phyloP scores from a whole-genome alignment of 2,888 invertebrate species.

The Amphipyra berbera region DNA sequence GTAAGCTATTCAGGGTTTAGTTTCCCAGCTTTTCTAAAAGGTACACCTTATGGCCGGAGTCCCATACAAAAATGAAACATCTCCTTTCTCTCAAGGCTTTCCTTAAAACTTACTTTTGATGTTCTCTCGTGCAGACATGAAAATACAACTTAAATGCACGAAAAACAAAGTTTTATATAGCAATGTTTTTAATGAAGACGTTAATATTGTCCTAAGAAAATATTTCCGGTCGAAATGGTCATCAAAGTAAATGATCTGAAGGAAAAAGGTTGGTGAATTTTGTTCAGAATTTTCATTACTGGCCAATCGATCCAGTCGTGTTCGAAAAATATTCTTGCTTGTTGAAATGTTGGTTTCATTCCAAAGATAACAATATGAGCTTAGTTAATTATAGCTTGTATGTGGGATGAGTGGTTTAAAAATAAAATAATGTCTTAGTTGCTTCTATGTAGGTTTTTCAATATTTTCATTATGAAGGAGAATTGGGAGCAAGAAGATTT shows the following conservation, averaged over 20 bases:
- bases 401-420: too few relatives aligned
- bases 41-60: too few relatives aligned
- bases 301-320: neutral
- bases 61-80: too few relatives aligned
- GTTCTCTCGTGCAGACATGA: conserved; percentile 24
- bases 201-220: conserved; percentile 26
- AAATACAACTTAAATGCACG: conserved; percentile 61
- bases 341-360: too few relatives aligned
- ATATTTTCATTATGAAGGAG: too few relatives aligned
- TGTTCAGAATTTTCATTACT: neutral
- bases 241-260: conserved; percentile 19
- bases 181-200: conserved; percentile 19
- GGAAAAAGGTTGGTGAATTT: conserved; percentile 6
- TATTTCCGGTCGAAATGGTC: conserved; percentile 9
- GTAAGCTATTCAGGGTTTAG: too few relatives aligned
- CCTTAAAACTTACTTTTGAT: conserved; percentile 23
- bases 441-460: too few relatives aligned
- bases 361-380: too few relatives aligned
- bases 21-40: too few relatives aligned
- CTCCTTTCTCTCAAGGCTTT: conserved; percentile 3
- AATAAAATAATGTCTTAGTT: too few relatives aligned
- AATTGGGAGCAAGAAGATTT: too few relatives aligned
- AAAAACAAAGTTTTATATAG: conserved; percentile 13
- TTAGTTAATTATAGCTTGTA: neutral
- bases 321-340: neutral